phyloP scores from a whole-genome alignment of 2,113 vertebrate genomes.

The Protobothrops mucrosquamatus region DNA sequence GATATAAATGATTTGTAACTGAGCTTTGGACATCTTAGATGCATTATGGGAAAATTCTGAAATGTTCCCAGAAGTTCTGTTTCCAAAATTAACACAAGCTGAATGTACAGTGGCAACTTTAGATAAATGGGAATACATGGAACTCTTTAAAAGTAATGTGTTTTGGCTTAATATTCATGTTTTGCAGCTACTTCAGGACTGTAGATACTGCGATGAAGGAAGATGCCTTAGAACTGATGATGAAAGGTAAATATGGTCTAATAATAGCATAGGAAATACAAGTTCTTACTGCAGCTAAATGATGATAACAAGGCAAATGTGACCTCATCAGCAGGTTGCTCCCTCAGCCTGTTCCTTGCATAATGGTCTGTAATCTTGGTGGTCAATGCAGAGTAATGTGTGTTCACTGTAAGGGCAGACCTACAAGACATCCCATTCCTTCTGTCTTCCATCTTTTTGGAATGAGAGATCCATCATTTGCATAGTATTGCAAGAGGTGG shows the following conservation, averaged over 20 bases:
- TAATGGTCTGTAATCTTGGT: conserved; percentile 81
- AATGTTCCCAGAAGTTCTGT: not conserved
- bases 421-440: conserved; percentile 60
- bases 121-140: not conserved
- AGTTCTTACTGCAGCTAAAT: conserved; percentile 45
- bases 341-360: conserved; percentile 41
- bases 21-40: not conserved
- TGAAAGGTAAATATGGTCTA: conserved; percentile 71
- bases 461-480: conserved; percentile 30
- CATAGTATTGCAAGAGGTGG: conserved; percentile 40
- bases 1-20: not conserved
- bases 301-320: conserved; percentile 80
- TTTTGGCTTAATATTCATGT: conserved; percentile 32
- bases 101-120: not conserved
- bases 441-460: not conserved
- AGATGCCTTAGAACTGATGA: conserved; percentile 83
- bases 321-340: conserved; percentile 65
- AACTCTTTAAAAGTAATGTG: not conserved
- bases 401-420: conserved; percentile 79
- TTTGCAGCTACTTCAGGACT: conserved; percentile 76
- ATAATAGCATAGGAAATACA: not conserved
- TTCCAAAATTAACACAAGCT: not conserved
- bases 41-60: not conserved
- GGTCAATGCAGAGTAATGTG: conserved; percentile 62
- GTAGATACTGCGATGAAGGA: conserved; percentile 77